Percentiles rank a stretch among this genome's conserved stretches.
Conservation (phyloP, 2,888 invertebrate genomes). For the Hirudinaria manillensis region DNA sequence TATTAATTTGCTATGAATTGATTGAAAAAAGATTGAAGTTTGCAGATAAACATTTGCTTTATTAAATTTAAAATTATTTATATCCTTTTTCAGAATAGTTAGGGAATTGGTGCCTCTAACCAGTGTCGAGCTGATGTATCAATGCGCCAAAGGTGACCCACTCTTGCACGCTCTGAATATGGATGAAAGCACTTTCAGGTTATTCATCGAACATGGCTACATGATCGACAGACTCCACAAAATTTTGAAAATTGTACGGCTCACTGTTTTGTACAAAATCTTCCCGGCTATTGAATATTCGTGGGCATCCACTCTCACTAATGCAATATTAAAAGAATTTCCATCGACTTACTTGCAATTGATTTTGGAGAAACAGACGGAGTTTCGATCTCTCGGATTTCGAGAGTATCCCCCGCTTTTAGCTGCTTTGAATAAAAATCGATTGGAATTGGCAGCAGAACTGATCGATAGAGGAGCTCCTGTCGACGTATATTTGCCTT, state of each 20-base stretch:
- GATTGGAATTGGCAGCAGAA: neutral
- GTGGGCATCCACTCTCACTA: neutral
- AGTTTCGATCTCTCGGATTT: neutral
- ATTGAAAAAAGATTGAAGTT: too few relatives aligned
- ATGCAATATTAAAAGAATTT: neutral
- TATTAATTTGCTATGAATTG: neutral
- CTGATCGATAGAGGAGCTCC: neutral
- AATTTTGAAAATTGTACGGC: neutral
- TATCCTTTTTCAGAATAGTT: neutral
- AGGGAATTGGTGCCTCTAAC: neutral
- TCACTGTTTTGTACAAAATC: neutral
- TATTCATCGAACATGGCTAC: neutral
- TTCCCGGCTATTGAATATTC: neutral
- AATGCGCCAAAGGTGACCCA: neutral
- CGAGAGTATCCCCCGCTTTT: neutral
- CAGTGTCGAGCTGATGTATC: neutral
- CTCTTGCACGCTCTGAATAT: neutral
- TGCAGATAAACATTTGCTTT: neutral
- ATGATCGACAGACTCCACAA: neutral
- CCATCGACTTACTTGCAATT: neutral
- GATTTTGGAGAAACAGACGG: neutral
- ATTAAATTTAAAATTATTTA: neutral
- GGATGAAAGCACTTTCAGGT: neutral
- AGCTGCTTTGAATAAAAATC: slow-evolving; percentile 2
- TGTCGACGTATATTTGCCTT: neutral